Evolutionary conservation across 2,113 vertebrate species (phyloP).

Genomic region (Psittacara wagleri): DNA sequence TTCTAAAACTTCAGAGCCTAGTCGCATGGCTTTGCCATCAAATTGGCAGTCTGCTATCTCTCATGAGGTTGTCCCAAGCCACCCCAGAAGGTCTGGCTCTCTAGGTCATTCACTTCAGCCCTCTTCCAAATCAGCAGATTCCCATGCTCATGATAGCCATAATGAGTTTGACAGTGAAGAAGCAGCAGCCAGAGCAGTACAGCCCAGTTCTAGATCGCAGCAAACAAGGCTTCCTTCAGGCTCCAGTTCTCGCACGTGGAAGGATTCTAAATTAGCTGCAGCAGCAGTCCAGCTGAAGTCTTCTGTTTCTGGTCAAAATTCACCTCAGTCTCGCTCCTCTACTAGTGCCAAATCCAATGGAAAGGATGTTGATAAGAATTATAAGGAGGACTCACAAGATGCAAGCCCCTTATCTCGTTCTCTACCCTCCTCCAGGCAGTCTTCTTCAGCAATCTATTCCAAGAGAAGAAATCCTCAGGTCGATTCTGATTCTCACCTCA

Average conservation of each 20-base stretch:
- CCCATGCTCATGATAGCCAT: neutral
- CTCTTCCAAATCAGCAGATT: slow-evolving; percentile 13
- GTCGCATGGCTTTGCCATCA: neutral
- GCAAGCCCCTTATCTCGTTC: slow-evolving; percentile 42
- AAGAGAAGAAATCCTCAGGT: slow-evolving; percentile 57
- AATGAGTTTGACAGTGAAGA: slow-evolving; percentile 29
- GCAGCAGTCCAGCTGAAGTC: neutral
- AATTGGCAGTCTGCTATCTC: neutral
- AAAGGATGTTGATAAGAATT: neutral
- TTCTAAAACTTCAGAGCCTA: slow-evolving; percentile 14
- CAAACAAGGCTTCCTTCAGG: neutral
- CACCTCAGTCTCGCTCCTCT: neutral
- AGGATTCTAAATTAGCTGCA: neutral
- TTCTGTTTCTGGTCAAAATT: neutral
- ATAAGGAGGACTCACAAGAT: neutral
- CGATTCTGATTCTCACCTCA: neutral
- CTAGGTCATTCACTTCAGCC: neutral
- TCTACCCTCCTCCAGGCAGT: slow-evolving; percentile 57
- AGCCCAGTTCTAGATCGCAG: neutral
- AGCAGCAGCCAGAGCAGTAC: slow-evolving; percentile 6
- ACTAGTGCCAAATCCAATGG: neutral
- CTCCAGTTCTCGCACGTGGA: neutral
- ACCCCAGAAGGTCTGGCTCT: slow-evolving; percentile 34
- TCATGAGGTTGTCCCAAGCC: slow-evolving; percentile 15
- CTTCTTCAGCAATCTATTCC: slow-evolving; percentile 34